Evolutionary conservation across 2,888 invertebrate species (phyloP).

Genomic region (Tenthredo amoena): DNA sequence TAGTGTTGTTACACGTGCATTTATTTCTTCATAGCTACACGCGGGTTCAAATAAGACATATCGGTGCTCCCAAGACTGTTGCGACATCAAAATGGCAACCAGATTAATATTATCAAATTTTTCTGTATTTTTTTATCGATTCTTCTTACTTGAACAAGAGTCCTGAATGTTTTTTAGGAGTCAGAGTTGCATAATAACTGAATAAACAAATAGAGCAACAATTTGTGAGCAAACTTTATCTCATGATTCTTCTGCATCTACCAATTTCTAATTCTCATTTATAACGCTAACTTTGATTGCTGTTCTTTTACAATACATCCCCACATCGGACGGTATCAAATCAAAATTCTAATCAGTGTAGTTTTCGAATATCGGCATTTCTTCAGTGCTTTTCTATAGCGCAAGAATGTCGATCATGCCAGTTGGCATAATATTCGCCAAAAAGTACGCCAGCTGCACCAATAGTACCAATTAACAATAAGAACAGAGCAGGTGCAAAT

Average conservation of each 20-base stretch:
- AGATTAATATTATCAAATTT: background rate
- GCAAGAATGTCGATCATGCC: background rate
- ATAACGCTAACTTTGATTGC: background rate
- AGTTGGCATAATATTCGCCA: constrained; percentile 3
- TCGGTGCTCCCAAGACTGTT: background rate
- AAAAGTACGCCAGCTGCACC: background rate
- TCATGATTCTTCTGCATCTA: background rate
- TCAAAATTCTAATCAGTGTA: background rate
- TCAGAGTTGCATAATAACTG: background rate
- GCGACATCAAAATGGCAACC: background rate
- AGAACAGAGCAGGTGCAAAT: constrained; percentile 67
- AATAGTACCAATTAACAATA: constrained; percentile 61
- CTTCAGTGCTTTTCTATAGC: background rate
- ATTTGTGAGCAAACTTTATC: constrained; percentile 9
- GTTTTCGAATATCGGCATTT: background rate
- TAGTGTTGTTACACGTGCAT: background rate
- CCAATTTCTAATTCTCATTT: background rate
- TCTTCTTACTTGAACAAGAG: background rate
- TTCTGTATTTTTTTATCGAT: background rate
- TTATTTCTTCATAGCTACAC: background rate
- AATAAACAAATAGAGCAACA: constrained; percentile 30
- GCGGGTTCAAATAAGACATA: background rate
- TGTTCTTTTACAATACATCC: background rate
- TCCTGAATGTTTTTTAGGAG: background rate
- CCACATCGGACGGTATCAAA: background rate